Base-by-base conservation (phyloP, 1,140 invertebrate species). In the Brachionus angularis region DNA sequence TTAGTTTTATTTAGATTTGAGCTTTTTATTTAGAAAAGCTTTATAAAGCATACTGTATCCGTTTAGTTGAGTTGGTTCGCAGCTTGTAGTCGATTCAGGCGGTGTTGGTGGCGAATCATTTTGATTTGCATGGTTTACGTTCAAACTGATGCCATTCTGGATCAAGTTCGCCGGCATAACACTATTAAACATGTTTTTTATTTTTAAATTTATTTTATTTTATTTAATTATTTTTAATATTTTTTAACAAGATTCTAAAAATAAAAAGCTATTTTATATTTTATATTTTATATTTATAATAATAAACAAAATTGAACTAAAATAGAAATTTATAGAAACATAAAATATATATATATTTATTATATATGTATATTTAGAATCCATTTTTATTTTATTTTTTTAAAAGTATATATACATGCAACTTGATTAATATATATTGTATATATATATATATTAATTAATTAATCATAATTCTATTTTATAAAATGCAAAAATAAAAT, bases 311-410 rank as follows among this genome's bases (percentile, higher is more conserved):
- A n/a, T n/a, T n/a, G n/a, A n/a, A n/a, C n/a, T n/a, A n/a, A n/a
- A n/a, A n/a, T n/a, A n/a, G n/a, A n/a, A n/a, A n/a, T n/a, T n/a
- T n/a, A n/a, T n/a, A n/a, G n/a, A n/a, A n/a, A n/a, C n/a, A n/a
- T n/a, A n/a, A n/a, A 5, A 14, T 42, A 7, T 7, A 42, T 7
- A 42, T 7, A 42, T 39, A 39, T 39, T 39, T 42, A 39, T 23
- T 39, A 58, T 29, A 33, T 58, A 23, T 23, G 39, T 10, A 14
- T 0, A 39, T 53, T 39, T 29, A 36, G 53, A 58, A 58, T 23
- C 53, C 53, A 58, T 58, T 58, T 58, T 58, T 58, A 58, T 58
- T 25, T 39, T 39, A 39, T 39, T 23, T 58, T 58, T 58, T 58
- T 23, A 58, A n/a, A n/a, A n/a, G n/a, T n/a, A n/a, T n/a, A n/a